Evolutionary conservation across 1,140 invertebrate genomes (phyloP).

Genomic region (Bathynomus jamesi): DNA sequence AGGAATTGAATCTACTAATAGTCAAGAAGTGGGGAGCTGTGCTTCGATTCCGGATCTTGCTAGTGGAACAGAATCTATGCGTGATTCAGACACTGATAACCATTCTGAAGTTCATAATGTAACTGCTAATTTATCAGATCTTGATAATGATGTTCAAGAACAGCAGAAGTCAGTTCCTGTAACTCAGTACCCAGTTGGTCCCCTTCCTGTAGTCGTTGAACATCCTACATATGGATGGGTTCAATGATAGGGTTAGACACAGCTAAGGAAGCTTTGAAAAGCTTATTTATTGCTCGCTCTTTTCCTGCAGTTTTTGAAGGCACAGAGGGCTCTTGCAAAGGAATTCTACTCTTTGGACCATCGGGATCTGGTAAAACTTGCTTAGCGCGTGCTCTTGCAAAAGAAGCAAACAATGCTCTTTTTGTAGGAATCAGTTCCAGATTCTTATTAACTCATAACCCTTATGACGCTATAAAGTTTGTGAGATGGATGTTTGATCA

Average conservation of each 20-base stretch:
- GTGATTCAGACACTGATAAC: conserved; percentile 36
- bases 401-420: conserved; percentile 23
- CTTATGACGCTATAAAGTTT: conserved; percentile 26
- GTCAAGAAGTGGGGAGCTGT: conserved; percentile 28
- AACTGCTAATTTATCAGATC: too few relatives aligned
- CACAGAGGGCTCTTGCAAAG: conserved; percentile 30
- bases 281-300: conserved; percentile 23
- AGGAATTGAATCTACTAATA: conserved; percentile 12
- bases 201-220: conserved; percentile 31
- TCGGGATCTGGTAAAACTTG: conserved; percentile 34
- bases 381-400: conserved; percentile 30
- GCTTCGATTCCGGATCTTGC: conserved; percentile 33
- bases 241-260: conserved; percentile 33
- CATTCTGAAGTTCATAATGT: conserved; percentile 32
- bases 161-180: conserved; percentile 14
- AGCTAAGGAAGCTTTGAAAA: conserved; percentile 33
- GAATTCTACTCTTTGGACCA: conserved; percentile 32
- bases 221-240: conserved; percentile 33
- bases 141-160: conserved; percentile 27
- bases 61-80: conserved; percentile 35
- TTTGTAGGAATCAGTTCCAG: conserved; percentile 24
- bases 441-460: conserved; percentile 22
- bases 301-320: conserved; percentile 36
- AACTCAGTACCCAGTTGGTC: conserved; percentile 20
- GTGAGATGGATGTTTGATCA: conserved; percentile 34